phyloP scores from a whole-genome alignment of 1,140 invertebrate species.

The Ceratitis capitata region DNA sequence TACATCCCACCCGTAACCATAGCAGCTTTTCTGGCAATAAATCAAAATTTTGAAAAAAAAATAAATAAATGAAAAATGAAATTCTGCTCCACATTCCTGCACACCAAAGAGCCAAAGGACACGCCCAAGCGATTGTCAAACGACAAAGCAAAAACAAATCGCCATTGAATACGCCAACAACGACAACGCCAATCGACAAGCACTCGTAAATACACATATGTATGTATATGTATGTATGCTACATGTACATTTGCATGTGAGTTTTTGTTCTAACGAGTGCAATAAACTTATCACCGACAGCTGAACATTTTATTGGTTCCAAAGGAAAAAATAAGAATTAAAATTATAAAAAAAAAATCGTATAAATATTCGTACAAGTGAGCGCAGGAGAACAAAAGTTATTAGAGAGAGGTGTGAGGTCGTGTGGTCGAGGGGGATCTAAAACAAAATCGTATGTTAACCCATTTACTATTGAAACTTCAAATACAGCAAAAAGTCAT shows the following conservation, averaged over 20 bases:
- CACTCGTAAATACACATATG: background rate
- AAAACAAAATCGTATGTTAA: constrained; percentile 6
- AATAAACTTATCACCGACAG: constrained; percentile 13
- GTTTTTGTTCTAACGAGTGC: background rate
- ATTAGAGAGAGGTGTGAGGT: background rate
- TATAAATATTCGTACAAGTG: too few relatives aligned
- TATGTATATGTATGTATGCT: background rate
- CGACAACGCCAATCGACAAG: background rate
- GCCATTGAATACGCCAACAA: background rate
- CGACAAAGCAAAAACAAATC: constrained; percentile 13
- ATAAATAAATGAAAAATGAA: too few relatives aligned
- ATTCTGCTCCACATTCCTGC: background rate
- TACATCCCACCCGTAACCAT: background rate
- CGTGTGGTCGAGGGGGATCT: too few relatives aligned
- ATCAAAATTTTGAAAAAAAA: too few relatives aligned
- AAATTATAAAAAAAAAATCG: too few relatives aligned
- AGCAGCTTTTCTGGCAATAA: background rate
- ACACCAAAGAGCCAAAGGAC: background rate
- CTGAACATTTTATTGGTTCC: constrained; percentile 11
- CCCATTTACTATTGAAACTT: constrained; percentile 29
- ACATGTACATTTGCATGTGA: background rate
- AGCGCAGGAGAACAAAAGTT: background rate
- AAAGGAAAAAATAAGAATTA: constrained; percentile 9
- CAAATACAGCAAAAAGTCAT: constrained; percentile 35
- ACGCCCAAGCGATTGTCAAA: constrained; percentile 34